A percentile compares a stretch with the other conserved stretches of the same genome.
Conservation (phyloP, 2,888 invertebrate species). For the Pristionchus entomophagus region DNA sequence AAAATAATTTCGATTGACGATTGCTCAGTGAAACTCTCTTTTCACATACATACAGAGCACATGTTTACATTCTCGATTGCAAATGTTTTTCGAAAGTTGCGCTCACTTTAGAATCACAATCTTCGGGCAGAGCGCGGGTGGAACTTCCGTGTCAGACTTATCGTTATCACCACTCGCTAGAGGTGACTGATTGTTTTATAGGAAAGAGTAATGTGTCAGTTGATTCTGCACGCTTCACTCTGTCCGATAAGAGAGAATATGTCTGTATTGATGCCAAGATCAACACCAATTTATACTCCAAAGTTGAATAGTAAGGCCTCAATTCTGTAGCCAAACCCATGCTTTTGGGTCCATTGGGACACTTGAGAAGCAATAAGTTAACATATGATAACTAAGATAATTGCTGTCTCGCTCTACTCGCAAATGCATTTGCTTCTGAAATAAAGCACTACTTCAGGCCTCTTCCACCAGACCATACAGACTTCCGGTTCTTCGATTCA, state of each 20-base stretch:
- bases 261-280: no score
- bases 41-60: no score
- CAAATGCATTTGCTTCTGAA: not conserved
- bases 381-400: no score
- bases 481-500: not conserved
- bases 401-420: no score
- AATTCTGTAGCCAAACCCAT: not conserved
- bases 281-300: not conserved
- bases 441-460: not conserved
- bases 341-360: no score
- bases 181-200: not conserved
- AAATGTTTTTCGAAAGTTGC: not conserved
- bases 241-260: no score
- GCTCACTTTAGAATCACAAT: not conserved
- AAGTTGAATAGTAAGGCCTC: no score
- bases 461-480: conserved; percentile 39
- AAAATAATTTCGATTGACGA: not conserved
- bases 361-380: no score
- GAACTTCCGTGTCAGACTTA: not conserved
- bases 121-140: not conserved
- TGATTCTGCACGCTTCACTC: no score
- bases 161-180: not conserved
- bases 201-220: no score
- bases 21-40: not conserved
- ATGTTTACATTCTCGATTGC: no score